Evolutionary conservation across 1,140 invertebrate species (phyloP).

Genomic region (Phymorhynchus buccinoides): DNA sequence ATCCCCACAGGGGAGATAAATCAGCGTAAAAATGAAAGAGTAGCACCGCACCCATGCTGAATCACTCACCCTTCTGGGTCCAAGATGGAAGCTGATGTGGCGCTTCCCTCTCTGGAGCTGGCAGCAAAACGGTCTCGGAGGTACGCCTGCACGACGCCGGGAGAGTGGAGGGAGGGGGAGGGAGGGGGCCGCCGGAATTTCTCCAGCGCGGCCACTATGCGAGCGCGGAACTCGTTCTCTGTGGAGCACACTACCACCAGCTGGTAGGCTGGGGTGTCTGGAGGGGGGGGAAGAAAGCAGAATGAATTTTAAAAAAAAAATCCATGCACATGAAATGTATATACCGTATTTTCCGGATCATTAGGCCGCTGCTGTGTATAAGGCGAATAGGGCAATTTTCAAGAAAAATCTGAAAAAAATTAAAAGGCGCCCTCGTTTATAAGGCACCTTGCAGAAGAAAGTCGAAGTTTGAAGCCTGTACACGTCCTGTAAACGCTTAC

Average conservation of each 20-base stretch:
- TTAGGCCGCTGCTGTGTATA: too few species aligned
- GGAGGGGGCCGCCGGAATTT: constrained; percentile 47
- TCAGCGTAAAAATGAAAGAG: too few species aligned
- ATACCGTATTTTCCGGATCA: too few species aligned
- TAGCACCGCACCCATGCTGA: too few species aligned
- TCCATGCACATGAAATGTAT: too few species aligned
- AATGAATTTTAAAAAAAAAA: neutral
- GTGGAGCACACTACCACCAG: constrained; percentile 58
- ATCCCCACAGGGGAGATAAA: too few species aligned
- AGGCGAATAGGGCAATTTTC: too few species aligned
- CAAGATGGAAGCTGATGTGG: constrained; percentile 37
- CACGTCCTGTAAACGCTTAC: too few species aligned
- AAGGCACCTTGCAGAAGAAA: too few species aligned
- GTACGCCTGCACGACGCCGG: constrained; percentile 42
- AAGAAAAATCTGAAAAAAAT: too few species aligned
- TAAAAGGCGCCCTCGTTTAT: too few species aligned
- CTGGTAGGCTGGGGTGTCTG: constrained; percentile 38
- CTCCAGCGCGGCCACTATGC: constrained; percentile 60
- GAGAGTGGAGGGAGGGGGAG: constrained; percentile 19
- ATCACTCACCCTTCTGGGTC: constrained; percentile 47
- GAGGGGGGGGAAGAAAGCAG: neutral
- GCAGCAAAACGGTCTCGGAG: constrained; percentile 43
- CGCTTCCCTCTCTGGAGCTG: neutral
- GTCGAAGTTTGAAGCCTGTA: too few species aligned
- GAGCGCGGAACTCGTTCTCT: constrained; percentile 59